phyloP scores from a whole-genome alignment of 2,888 invertebrate species.

The Lycophotia porphyrea region DNA sequence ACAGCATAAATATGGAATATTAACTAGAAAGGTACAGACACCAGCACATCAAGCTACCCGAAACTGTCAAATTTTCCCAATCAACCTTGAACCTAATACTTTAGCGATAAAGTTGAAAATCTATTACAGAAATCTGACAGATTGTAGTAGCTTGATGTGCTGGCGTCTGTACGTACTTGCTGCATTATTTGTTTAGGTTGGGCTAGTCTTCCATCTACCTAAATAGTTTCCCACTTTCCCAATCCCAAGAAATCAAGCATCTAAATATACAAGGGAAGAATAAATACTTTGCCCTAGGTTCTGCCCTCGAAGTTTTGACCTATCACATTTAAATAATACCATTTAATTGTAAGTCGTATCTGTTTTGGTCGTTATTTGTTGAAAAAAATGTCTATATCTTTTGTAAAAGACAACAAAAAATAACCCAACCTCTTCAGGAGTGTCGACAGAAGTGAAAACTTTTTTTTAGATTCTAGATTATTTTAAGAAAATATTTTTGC shows the following conservation, averaged over 20 bases:
- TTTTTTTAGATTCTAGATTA: too few species aligned
- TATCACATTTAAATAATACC: too few species aligned
- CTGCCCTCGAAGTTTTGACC: neutral
- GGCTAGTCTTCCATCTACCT: neutral
- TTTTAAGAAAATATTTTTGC: too few species aligned
- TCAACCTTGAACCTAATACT: too few species aligned
- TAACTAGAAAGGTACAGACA: slow-evolving; percentile 87
- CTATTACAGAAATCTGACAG: too few species aligned
- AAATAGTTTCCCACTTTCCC: neutral
- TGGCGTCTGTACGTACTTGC: neutral
- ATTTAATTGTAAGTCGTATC: neutral
- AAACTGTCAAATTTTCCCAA: too few species aligned
- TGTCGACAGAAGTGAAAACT: too few species aligned
- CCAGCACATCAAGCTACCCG: too few species aligned
- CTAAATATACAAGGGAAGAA: neutral
- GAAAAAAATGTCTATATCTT: neutral
- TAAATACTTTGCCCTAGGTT: neutral
- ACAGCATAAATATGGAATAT: slow-evolving; percentile 82
- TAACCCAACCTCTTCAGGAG: too few species aligned
- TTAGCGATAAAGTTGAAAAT: too few species aligned
- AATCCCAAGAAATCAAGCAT: neutral
- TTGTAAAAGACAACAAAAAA: neutral
- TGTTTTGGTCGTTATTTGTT: neutral
- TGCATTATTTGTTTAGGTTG: neutral
- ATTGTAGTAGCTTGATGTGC: too few species aligned